A percentile compares a stretch with the other conserved stretches of the same genome.
These are phyloP conservation scores for Acanthurus tractus DNA, from an alignment of 2,797 vertebrate species.

Conservation along the genomic window DNA sequence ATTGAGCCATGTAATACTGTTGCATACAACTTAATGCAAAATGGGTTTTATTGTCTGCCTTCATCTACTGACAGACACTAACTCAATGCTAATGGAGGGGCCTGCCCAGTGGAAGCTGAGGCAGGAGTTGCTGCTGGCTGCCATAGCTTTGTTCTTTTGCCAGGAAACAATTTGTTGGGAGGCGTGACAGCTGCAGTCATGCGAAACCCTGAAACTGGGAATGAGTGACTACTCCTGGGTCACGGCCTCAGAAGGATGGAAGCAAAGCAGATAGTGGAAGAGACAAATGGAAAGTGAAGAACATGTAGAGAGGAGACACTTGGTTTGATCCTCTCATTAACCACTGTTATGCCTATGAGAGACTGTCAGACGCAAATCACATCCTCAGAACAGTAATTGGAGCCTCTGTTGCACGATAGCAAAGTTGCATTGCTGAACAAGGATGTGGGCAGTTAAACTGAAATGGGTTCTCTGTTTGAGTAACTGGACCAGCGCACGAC, in stretches of 20 bases:
- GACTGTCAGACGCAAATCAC: constrained; percentile 51
- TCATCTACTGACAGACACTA: constrained; percentile 63
- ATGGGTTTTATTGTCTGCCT: constrained; percentile 63
- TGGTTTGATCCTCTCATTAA: constrained; percentile 48
- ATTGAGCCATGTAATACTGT: constrained; percentile 63
- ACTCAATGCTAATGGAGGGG: constrained; percentile 74
- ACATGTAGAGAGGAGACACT: constrained; percentile 34
- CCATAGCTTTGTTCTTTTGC: constrained; percentile 59
- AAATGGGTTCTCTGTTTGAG: constrained; percentile 43
- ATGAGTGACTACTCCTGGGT: constrained; percentile 56
- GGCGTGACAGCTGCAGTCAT: constrained; percentile 62
- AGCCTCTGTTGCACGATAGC: constrained; percentile 35
- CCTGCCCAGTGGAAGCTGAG: constrained; percentile 41
- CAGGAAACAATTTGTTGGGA: constrained; percentile 67
- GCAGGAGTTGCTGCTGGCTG: constrained; percentile 42
- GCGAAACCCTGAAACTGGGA: constrained; percentile 58
- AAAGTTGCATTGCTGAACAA: constrained; percentile 40
- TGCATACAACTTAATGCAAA: constrained; percentile 58
- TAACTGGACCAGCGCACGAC: constrained; percentile 20
- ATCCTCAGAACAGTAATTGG: constrained; percentile 66
- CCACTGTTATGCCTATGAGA: constrained; percentile 36
- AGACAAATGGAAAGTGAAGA: constrained; percentile 24
- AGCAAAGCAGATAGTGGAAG: constrained; percentile 38
- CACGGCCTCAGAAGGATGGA: constrained; percentile 38
- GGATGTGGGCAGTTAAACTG: constrained; percentile 42